Percentiles rank a stretch among this genome's conserved stretches.
Evolutionary conservation across 2,797 vertebrate genomes (phyloP).

Genomic region (Mus minutoides): DNA sequence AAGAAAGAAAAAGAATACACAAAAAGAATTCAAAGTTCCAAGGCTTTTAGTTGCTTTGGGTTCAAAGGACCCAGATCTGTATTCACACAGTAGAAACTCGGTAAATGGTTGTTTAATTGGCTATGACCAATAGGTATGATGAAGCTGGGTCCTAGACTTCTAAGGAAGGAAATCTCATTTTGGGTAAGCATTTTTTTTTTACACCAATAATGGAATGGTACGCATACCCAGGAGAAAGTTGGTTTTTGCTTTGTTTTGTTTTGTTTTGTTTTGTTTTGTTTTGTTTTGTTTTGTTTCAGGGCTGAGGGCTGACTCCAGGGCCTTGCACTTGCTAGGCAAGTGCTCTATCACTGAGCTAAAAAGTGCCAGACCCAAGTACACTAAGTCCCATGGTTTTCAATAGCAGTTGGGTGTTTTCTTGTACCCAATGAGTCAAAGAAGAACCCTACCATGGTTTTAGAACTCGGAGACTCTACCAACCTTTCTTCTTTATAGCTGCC

Average conservation of each 20-base stretch:
- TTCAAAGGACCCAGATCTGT: conserved; percentile 27
- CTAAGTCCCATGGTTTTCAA: conserved; percentile 14
- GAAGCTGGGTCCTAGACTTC: neutral
- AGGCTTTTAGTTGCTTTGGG: neutral
- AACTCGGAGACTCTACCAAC: conserved; percentile 88
- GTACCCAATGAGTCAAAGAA: neutral
- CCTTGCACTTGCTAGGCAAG: too few relatives aligned
- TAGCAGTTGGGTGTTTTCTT: neutral
- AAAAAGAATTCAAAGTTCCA: neutral
- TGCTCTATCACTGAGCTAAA: too few relatives aligned
- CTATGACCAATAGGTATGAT: neutral
- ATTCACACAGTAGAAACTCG: neutral
- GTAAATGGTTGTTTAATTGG: neutral
- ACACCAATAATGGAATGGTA: neutral
- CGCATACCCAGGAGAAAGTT: neutral
- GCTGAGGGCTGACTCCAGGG: too few relatives aligned
- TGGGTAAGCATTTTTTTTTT: neutral
- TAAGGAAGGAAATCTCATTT: conserved; percentile 13
- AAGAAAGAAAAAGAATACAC: neutral
- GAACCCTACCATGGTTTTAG: neutral
- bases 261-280: too few relatives aligned
- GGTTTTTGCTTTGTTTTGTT: too few relatives aligned
- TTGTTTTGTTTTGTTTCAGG: too few relatives aligned
- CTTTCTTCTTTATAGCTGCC: conserved; percentile 91
- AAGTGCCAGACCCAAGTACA: neutral